Evolutionary conservation across 1,140 invertebrate species (phyloP).

Genomic region (Hetaerina americana): DNA sequence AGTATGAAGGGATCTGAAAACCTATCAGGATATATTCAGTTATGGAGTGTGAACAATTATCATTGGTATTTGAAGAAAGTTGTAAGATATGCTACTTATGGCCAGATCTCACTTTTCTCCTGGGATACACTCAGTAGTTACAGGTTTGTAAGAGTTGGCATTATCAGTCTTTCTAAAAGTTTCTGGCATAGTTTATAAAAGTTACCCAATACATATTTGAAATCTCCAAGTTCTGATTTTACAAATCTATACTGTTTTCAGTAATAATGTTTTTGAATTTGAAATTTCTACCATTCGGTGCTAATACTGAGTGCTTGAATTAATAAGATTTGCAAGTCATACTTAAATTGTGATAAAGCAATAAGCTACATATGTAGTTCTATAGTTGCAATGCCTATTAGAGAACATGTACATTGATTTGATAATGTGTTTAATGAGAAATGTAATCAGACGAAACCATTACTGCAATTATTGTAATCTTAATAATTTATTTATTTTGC

Average conservation of each 20-base stretch:
- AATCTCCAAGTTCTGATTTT: not conserved
- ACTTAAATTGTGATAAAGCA: no score
- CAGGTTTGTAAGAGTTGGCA: conserved; percentile 14
- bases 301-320: no score
- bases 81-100: conserved; percentile 34
- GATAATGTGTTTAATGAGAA: no score
- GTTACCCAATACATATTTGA: no score
- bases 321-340: no score
- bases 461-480: no score
- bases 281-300: not conserved
- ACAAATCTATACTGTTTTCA: not conserved
- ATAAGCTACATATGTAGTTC: no score
- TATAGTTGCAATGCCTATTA: no score
- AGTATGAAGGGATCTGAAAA: conserved; percentile 18
- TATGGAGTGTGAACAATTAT: conserved; percentile 76
- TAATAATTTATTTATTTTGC: no score
- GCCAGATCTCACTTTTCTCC: conserved; percentile 34
- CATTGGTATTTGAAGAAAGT: conserved; percentile 83
- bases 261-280: not conserved
- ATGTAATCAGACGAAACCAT: no score
- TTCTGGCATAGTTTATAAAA: no score
- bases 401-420: no score
- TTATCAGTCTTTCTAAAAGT: not conserved
- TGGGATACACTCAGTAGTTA: conserved; percentile 50
- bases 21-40: conserved; percentile 38